A percentile compares a stretch with the other conserved stretches of the same genome.
Evolutionary conservation across 2,113 vertebrate genomes (phyloP).

Genomic region (Corynorhinus townsendii): DNA sequence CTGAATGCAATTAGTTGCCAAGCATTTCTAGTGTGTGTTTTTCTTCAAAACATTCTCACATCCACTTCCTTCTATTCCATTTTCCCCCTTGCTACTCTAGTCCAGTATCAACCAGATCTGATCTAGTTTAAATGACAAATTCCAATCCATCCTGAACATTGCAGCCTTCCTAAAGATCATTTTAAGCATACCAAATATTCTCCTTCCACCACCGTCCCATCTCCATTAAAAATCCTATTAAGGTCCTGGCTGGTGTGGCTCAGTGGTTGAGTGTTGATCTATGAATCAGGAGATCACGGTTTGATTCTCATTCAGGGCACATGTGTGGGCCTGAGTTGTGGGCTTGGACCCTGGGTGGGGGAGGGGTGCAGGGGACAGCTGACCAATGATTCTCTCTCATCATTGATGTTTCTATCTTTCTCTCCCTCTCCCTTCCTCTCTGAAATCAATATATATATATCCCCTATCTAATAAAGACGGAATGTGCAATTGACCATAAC

Average conservation of each 20-base stretch:
- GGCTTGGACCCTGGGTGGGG: too few relatives aligned
- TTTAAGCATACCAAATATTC: background rate
- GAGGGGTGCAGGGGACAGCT: too few relatives aligned
- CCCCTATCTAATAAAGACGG: too few relatives aligned
- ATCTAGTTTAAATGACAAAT: slow-evolving; percentile 7
- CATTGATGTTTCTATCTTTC: too few relatives aligned
- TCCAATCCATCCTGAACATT: background rate
- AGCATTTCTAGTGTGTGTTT: background rate
- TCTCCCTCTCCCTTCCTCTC: too few relatives aligned
- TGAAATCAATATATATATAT: too few relatives aligned
- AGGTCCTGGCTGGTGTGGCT: background rate
- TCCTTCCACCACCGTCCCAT: background rate
- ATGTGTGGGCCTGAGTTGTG: background rate
- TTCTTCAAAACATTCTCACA: background rate
- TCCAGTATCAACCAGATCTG: background rate
- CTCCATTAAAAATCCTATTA: background rate
- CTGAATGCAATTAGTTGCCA: background rate
- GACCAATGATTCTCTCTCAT: too few relatives aligned
- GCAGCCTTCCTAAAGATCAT: background rate
- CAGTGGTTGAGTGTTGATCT: too few relatives aligned
- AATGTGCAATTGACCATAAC: too few relatives aligned
- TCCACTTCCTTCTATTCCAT: background rate
- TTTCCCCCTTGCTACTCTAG: background rate
- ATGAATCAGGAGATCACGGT: too few relatives aligned
- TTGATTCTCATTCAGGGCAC: background rate